These are phyloP conservation scores for Phragmatobia fuliginosa DNA, from an alignment of 2,888 invertebrate genomes.

Conservation along the genomic window DNA sequence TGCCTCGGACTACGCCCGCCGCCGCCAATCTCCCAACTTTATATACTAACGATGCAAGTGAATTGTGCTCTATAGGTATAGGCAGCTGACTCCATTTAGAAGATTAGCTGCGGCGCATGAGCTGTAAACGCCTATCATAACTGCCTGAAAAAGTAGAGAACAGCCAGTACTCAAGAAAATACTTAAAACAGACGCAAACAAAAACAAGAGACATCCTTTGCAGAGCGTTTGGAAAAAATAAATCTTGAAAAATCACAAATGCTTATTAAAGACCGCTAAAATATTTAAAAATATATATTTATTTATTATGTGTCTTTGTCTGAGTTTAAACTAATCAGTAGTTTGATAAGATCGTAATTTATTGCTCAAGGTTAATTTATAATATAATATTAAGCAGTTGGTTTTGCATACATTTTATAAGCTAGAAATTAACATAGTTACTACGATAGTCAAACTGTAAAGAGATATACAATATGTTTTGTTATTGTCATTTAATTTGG, in stretches of 20 bases:
- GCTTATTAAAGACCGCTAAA: background rate
- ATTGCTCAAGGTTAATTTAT: conserved; percentile 10
- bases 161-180: conserved; percentile 23
- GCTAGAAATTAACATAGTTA: background rate
- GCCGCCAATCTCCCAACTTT: conserved; percentile 68
- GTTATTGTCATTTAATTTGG: background rate
- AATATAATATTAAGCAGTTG: background rate
- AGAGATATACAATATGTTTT: background rate
- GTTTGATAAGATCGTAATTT: conserved; percentile 12
- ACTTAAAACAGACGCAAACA: background rate
- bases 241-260: background rate
- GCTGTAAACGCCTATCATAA: conserved; percentile 61
- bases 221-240: background rate
- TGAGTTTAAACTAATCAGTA: conserved; percentile 5
- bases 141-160: conserved; percentile 33
- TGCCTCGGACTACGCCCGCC: conserved; percentile 72
- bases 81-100: conserved; percentile 66
- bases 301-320: background rate
- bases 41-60: conserved; percentile 68
- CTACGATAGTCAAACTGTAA: background rate
- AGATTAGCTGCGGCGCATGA: conserved; percentile 74
- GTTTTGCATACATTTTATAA: conserved; percentile 1
- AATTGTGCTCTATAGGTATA: conserved; percentile 56
- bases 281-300: background rate
- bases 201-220: background rate